phyloP scores from a whole-genome alignment of 2,113 vertebrate species.

The Rhabdomys dilectus region DNA sequence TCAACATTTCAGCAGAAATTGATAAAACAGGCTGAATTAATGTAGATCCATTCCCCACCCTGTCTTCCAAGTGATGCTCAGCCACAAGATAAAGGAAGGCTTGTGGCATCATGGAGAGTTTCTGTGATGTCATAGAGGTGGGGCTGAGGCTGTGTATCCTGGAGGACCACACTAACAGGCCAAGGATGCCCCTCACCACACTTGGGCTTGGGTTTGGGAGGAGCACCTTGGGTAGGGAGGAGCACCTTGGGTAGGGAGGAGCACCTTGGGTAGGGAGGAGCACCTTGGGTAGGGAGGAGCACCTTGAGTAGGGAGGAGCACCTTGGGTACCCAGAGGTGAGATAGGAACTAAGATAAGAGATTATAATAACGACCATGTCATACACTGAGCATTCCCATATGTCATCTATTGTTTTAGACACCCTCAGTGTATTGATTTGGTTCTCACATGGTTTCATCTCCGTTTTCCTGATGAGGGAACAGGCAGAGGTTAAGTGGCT shows the following conservation, averaged over 20 bases:
- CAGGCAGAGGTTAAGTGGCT: neutral
- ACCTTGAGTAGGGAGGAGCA: neutral
- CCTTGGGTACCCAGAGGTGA: neutral
- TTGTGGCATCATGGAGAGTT: neutral
- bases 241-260: neutral
- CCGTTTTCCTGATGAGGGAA: neutral
- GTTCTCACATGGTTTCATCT: neutral
- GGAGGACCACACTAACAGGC: neutral
- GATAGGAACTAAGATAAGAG: slow-evolving; percentile 45
- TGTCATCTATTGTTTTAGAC: neutral
- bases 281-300: neutral
- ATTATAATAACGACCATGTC: neutral
- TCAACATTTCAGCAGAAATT: neutral
- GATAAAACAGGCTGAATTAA: neutral
- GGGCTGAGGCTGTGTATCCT: neutral
- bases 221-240: neutral
- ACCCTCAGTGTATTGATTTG: neutral
- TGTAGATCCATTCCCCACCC: neutral
- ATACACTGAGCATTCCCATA: neutral
- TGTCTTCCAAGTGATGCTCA: neutral
- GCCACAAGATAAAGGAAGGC: neutral
- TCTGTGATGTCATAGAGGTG: neutral
- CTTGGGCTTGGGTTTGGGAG: slow-evolving; percentile 26
- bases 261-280: neutral
- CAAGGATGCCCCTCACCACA: neutral